These are phyloP conservation scores for Pandemis cinnamomeana DNA, from an alignment of 2,888 invertebrate species.

Conservation along the genomic window DNA sequence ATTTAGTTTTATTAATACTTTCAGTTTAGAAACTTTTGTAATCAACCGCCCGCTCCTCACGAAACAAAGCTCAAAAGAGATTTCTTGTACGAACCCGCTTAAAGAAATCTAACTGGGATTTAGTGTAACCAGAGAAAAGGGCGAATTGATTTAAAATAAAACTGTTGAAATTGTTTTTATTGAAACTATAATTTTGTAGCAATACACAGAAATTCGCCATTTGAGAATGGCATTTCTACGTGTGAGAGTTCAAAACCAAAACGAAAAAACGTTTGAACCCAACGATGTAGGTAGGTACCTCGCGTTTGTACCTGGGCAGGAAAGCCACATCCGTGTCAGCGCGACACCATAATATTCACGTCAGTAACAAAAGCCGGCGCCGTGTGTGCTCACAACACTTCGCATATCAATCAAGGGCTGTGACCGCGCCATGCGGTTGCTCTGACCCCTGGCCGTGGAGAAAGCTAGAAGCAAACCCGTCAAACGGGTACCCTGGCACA, in stretches of 20 bases:
- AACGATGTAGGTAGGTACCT: background rate
- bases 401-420: slow-evolving; percentile 39
- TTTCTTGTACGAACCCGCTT: too few relatives aligned
- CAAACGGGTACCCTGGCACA: slow-evolving; percentile 69
- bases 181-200: too few relatives aligned
- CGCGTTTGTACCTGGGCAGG: slow-evolving; percentile 18
- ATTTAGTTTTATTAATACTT: too few relatives aligned
- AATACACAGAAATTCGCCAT: too few relatives aligned
- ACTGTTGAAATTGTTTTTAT: too few relatives aligned
- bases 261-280: background rate
- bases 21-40: too few relatives aligned
- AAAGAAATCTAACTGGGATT: too few relatives aligned
- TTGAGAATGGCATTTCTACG: too few relatives aligned
- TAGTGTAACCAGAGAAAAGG: background rate
- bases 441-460: slow-evolving; percentile 58
- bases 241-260: too few relatives aligned
- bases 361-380: slow-evolving; percentile 30
- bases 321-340: slow-evolving; percentile 34
- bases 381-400: slow-evolving; percentile 41
- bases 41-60: too few relatives aligned
- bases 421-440: slow-evolving; percentile 53
- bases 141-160: too few relatives aligned
- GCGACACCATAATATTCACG: slow-evolving; percentile 18
- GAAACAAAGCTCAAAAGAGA: too few relatives aligned
- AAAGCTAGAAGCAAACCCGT: slow-evolving; percentile 67